A percentile compares a stretch with the other conserved stretches of the same genome.
phyloP scores from a whole-genome alignment of 2,797 vertebrate genomes.

The Chaetophractus vellerosus region DNA sequence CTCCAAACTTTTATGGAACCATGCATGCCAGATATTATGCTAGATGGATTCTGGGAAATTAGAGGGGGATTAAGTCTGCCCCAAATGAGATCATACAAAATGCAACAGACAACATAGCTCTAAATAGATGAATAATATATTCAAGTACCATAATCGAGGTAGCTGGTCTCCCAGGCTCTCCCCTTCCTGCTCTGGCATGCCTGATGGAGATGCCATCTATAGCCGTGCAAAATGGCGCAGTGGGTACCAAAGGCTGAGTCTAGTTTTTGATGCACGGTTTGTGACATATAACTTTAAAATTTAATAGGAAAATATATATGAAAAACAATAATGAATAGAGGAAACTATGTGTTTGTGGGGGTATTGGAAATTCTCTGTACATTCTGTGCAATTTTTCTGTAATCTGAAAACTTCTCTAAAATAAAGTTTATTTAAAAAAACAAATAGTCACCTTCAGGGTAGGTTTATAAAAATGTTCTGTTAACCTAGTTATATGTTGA shows the following conservation, averaged over 20 bases:
- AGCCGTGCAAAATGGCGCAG: neutral
- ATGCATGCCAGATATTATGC: neutral
- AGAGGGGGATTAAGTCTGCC: no score
- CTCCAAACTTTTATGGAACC: neutral
- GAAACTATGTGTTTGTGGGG: no score
- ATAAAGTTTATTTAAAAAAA: no score
- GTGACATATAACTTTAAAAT: neutral
- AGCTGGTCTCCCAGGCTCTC: neutral
- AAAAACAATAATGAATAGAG: no score
- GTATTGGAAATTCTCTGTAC: no score
- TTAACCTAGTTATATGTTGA: neutral
- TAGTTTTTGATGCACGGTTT: neutral
- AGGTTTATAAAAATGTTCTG: neutral
- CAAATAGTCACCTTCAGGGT: neutral
- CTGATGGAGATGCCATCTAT: neutral
- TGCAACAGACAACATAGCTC: neutral
- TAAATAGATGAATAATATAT: neutral
- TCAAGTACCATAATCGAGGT: neutral
- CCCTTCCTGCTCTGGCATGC: neutral
- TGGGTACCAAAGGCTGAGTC: neutral
- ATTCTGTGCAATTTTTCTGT: no score
- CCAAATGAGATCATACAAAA: neutral
- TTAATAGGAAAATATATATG: neutral
- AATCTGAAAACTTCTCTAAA: no score
- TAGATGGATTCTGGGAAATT: neutral